phyloP scores from a whole-genome alignment of 1,140 invertebrate genomes.

The Cepaea nemoralis region DNA sequence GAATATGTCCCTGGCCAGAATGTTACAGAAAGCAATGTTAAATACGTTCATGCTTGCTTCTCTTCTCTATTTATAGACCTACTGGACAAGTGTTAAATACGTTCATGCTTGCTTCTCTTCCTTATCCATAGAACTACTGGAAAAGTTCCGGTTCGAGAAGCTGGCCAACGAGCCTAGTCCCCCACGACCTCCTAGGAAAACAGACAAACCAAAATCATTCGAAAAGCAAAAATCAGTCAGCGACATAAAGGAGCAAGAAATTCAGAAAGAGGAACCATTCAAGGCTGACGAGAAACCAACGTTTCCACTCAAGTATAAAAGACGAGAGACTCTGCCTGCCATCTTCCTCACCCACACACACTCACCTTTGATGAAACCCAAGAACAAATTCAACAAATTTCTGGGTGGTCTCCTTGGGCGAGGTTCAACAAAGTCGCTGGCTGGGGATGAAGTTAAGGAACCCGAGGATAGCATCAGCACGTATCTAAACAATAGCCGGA shows the following conservation, averaged over 20 bases:
- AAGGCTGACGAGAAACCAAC: background rate
- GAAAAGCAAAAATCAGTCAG: no score
- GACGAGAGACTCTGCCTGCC: background rate
- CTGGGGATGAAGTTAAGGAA: background rate
- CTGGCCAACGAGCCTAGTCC: background rate
- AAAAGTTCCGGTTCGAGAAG: no score
- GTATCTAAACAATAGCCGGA: background rate
- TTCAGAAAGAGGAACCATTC: background rate
- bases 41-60: no score
- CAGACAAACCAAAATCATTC: background rate
- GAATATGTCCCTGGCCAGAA: no score
- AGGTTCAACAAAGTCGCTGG: background rate
- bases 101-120: no score
- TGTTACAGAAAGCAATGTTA: no score
- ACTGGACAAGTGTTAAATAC: no score
- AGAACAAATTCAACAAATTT: background rate
- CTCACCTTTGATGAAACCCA: background rate
- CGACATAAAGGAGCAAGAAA: no score
- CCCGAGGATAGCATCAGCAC: background rate
- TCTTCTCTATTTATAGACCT: no score
- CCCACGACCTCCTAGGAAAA: background rate
- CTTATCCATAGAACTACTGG: no score
- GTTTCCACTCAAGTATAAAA: background rate
- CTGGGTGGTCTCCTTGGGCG: background rate
- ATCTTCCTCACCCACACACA: background rate